Evolutionary conservation across 2,113 vertebrate species (phyloP).

Genomic region (Abramis brama): DNA sequence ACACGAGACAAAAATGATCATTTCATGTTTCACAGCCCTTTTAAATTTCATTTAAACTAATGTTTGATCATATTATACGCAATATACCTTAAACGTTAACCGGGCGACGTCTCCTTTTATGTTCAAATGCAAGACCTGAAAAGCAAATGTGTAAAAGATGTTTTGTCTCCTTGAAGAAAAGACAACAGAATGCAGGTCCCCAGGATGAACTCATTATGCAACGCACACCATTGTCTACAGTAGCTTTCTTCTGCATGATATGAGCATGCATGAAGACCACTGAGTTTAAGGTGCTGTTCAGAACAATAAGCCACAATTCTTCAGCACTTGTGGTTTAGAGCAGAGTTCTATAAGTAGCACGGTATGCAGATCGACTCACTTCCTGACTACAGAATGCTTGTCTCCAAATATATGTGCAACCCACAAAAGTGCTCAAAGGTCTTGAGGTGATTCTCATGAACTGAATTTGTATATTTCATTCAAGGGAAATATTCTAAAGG

Average conservation of each 20-base stretch:
- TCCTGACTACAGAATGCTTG: neutral
- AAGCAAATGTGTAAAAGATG: neutral
- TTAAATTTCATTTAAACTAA: neutral
- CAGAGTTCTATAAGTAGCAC: neutral
- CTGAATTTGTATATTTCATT: slow-evolving; percentile 9
- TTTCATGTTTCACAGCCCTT: neutral
- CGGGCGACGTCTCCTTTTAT: neutral
- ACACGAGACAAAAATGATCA: neutral
- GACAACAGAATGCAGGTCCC: no score
- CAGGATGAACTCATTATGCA: neutral
- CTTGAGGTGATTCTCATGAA: neutral
- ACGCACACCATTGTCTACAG: neutral
- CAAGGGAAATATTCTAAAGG: neutral
- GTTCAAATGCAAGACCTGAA: neutral
- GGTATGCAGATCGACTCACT: neutral
- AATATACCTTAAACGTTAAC: neutral
- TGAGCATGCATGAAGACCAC: slow-evolving; percentile 28
- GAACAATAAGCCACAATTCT: neutral
- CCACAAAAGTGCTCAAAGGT: neutral
- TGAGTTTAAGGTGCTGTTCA: slow-evolving; percentile 7
- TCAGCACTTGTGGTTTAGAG: neutral
- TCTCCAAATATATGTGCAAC: neutral
- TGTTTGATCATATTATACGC: neutral
- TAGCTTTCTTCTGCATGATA: neutral
- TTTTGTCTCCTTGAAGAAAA: neutral